Evolutionary conservation across 2,888 invertebrate species (phyloP).

Genomic region (Eucriotettix oculatus): DNA sequence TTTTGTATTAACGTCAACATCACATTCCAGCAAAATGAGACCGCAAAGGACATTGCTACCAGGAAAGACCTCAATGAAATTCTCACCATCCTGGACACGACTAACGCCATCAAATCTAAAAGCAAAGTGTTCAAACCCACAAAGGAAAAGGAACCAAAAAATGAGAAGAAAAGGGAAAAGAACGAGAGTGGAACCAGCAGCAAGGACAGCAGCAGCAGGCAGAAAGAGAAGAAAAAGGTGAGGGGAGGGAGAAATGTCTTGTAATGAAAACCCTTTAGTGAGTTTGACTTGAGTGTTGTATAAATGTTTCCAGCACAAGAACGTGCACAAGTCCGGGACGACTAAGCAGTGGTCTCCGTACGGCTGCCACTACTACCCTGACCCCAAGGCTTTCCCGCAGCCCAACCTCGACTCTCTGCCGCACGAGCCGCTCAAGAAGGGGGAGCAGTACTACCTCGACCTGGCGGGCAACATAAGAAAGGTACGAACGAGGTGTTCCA

Average conservation of each 20-base stretch:
- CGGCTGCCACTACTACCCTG: conserved; percentile 81
- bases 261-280: too few relatives aligned
- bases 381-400: conserved; percentile 67
- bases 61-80: conserved; percentile 78
- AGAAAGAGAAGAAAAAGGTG: conserved; percentile 29
- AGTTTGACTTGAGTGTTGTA: too few relatives aligned
- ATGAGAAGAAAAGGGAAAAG: conserved; percentile 28
- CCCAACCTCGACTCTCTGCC: conserved; percentile 75
- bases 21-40: conserved; percentile 53
- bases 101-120: not conserved
- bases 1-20: too few relatives aligned
- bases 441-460: conserved; percentile 88
- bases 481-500: conserved; percentile 24
- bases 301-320: conserved; percentile 20
- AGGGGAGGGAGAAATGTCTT: too few relatives aligned
- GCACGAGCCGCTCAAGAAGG: conserved; percentile 66
- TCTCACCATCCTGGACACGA: conserved; percentile 22
- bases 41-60: conserved; percentile 73
- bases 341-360: conserved; percentile 63
- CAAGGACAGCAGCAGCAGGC: conserved; percentile 23
- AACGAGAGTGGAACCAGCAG: conserved; percentile 28
- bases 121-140: conserved; percentile 17
- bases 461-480: conserved; percentile 89
- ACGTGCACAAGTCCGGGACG: conserved; percentile 27
- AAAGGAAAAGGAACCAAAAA: conserved; percentile 13